Base-by-base conservation (phyloP, 1,140 invertebrate genomes). In the Megalonaias nervosa region DNA sequence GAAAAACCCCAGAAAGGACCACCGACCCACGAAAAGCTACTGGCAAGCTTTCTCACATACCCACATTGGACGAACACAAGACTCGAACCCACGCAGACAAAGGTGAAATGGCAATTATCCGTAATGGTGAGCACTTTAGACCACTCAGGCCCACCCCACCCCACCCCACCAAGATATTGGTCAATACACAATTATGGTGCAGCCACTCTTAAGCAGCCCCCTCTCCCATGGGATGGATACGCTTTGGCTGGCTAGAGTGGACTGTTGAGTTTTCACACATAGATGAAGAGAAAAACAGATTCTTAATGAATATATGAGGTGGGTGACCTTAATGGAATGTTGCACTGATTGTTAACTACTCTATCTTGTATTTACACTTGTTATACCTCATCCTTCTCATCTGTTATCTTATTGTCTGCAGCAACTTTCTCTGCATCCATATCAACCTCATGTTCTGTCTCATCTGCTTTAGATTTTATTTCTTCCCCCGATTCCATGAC, bases 401-500 rank as follows among this genome's bases (percentile, higher is more conserved):
- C 75, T 66, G 26, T 67, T 58, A 9, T 48, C 9, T 4, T 11
- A 48, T 48, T 48, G 38, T 48, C 38, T 48, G 38, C 0, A 48
- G 38, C 0, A 48, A 11, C 16, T 71, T 60, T 38, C 16, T 64
- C 17, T 59, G 2, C 26, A 21, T 71, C 69, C 14, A 56, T 48
- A 13, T 56, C 68, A 19, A 38, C 13, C 14, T 55, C 67, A 61
- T 26, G 19, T 19, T 19, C 72, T 16, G 48, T 67, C 17, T 66
- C 68, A 38, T 38, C 23, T 17, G 31, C 56, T 72, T 60, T 66
- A 19, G 14, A 48, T 31, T 57, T 17, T 59, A 23, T 58, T 64
- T 26, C 76, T 67, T 19, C 48, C 21, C 23, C 61, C 71, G 5
- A 69, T 26, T 60, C 62, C 71, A 66, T 26, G 21, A 58, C 57